These are phyloP conservation scores for Stegodyphus mimosarum DNA, from an alignment of 1,140 invertebrate genomes.

Conservation along the genomic window DNA sequence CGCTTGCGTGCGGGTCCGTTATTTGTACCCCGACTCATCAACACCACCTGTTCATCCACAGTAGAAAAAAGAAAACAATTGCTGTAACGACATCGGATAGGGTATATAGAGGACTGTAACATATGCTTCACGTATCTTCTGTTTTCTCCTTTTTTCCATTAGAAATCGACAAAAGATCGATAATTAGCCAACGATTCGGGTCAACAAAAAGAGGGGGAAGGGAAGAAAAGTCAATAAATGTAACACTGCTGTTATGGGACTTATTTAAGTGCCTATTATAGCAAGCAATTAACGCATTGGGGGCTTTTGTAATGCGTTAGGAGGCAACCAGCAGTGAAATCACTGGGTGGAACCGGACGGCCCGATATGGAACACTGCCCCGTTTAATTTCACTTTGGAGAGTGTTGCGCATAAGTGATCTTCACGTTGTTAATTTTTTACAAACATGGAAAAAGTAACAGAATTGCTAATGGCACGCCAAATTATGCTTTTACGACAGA, in stretches of 20 bases:
- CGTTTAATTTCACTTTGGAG: slow-evolving; percentile 27
- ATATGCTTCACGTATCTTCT: slow-evolving; percentile 10
- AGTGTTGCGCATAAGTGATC: slow-evolving; percentile 29
- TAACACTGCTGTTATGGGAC: slow-evolving; percentile 13
- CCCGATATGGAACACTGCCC: neutral
- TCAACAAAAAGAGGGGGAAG: neutral
- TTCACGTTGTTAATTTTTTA: slow-evolving; percentile 30
- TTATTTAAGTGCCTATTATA: slow-evolving; percentile 25
- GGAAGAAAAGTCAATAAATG: slow-evolving; percentile 19
- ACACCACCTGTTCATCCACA: slow-evolving; percentile 23
- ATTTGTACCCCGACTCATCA: slow-evolving; percentile 48
- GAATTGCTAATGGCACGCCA: neutral
- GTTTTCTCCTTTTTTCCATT: neutral
- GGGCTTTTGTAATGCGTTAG: too few species aligned
- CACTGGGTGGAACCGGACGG: neutral
- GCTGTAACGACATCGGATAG: neutral
- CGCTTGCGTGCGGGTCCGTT: slow-evolving; percentile 18
- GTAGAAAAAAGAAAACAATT: neutral
- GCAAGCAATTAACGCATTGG: slow-evolving; percentile 28
- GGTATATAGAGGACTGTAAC: neutral
- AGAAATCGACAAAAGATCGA: slow-evolving; percentile 41
- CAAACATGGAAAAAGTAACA: neutral
- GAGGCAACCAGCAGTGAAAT: neutral
- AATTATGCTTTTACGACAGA: neutral
- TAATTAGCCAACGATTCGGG: slow-evolving; percentile 22